phyloP scores from a whole-genome alignment of 2,113 vertebrate species.

The Zapus hudsonius region DNA sequence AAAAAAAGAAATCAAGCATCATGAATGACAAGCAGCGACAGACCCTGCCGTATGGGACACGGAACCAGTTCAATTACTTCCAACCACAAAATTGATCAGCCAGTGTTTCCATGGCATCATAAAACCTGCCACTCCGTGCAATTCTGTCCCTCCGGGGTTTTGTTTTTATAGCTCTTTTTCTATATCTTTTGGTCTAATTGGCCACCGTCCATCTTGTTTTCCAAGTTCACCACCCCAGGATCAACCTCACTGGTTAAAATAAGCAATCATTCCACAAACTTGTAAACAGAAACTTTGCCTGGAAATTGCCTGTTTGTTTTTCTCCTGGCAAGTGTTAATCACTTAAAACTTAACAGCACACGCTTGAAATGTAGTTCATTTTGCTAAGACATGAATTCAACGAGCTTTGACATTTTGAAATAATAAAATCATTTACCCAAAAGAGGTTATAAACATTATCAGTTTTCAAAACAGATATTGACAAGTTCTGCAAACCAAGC shows the following conservation, averaged over 20 bases:
- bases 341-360: constrained; percentile 49
- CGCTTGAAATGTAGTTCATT: constrained; percentile 32
- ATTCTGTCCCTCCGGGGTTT: constrained; percentile 38
- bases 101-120: constrained; percentile 59
- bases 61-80: constrained; percentile 66
- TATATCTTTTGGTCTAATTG: constrained; percentile 57
- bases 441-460: background rate
- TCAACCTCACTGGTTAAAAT: constrained; percentile 54
- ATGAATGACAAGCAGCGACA: background rate
- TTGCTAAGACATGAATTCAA: constrained; percentile 15
- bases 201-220: constrained; percentile 59
- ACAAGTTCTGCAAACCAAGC: background rate
- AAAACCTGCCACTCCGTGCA: background rate
- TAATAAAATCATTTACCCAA: background rate
- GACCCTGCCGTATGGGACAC: background rate
- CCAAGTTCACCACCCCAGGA: constrained; percentile 62
- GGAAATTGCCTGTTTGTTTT: constrained; percentile 39
- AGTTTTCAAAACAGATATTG: constrained; percentile 35
- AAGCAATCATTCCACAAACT: constrained; percentile 58
- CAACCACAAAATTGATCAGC: constrained; percentile 72
- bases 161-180: constrained; percentile 69
- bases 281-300: constrained; percentile 71
- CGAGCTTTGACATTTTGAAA: constrained; percentile 33
- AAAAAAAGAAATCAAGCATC: constrained; percentile 28
- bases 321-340: constrained; percentile 74